phyloP scores from a whole-genome alignment of 2,113 vertebrate genomes.

The Phylloscopus whistleri region DNA sequence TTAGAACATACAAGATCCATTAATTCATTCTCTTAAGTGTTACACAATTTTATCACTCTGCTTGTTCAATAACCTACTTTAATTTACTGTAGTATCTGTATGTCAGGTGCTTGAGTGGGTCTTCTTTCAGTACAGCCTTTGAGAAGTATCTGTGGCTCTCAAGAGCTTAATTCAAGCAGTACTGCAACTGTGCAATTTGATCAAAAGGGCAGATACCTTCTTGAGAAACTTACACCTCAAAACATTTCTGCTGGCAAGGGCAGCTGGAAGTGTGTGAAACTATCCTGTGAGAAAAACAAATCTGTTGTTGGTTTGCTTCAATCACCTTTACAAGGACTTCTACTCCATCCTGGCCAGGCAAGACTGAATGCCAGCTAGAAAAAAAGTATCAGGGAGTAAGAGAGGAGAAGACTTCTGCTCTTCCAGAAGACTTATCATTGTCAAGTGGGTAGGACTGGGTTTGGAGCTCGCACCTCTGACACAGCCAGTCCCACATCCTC shows the following conservation, averaged over 20 bases:
- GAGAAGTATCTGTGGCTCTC: background rate
- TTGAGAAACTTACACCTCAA: background rate
- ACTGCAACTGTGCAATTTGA: background rate
- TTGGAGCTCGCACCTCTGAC: background rate
- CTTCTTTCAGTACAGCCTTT: background rate
- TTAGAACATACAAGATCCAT: background rate
- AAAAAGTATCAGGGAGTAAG: background rate
- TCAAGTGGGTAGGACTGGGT: background rate
- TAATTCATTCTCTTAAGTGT: background rate
- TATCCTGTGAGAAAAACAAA: background rate
- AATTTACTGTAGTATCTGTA: background rate
- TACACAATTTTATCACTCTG: background rate
- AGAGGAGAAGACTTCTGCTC: background rate
- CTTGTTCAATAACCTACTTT: background rate
- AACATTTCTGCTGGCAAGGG: background rate
- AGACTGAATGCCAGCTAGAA: background rate
- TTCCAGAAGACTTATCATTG: background rate
- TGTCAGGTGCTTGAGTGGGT: background rate
- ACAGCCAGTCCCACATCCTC: rapidly evolving
- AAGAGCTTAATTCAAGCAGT: background rate
- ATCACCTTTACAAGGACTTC: background rate
- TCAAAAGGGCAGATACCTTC: background rate
- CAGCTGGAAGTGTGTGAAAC: background rate
- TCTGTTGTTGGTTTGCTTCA: background rate
- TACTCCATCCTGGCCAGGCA: background rate